phyloP scores from a whole-genome alignment of 2,113 vertebrate genomes.

The Junco hyemalis region DNA sequence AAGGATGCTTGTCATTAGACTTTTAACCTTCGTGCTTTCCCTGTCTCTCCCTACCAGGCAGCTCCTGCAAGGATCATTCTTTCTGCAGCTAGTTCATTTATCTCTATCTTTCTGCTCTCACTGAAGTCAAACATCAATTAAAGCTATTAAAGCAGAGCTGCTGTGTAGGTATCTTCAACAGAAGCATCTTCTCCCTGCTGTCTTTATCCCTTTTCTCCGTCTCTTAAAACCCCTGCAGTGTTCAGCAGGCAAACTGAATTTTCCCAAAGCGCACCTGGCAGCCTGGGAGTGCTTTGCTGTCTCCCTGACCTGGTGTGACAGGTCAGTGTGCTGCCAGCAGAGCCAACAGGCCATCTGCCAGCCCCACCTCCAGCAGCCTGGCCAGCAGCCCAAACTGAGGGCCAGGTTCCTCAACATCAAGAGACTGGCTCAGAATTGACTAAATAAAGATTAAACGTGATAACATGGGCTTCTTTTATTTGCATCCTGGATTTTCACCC shows the following conservation, averaged over 20 bases:
- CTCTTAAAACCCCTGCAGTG: background rate
- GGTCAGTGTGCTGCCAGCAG: background rate
- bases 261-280: background rate
- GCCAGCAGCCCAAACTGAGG: background rate
- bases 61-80: conserved; percentile 18
- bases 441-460: background rate
- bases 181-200: background rate
- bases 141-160: conserved; percentile 16
- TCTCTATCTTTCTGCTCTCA: conserved; percentile 30
- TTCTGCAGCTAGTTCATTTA: conserved; percentile 41
- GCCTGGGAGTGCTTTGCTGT: background rate
- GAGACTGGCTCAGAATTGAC: background rate
- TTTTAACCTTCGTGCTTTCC: conserved; percentile 53
- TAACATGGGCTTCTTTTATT: background rate
- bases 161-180: background rate
- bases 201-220: background rate
- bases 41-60: conserved; percentile 24
- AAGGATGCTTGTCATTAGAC: conserved; percentile 59
- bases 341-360: conserved; percentile 1
- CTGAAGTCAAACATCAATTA: conserved; percentile 53
- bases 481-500: background rate
- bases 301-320: background rate
- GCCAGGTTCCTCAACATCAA: background rate
- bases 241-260: background rate
- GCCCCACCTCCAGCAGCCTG: background rate